A percentile compares a stretch with the other conserved stretches of the same genome.
Evolutionary conservation across 2,888 invertebrate genomes (phyloP).

Genomic region (Pseudococcus jackbeardsleyi): DNA sequence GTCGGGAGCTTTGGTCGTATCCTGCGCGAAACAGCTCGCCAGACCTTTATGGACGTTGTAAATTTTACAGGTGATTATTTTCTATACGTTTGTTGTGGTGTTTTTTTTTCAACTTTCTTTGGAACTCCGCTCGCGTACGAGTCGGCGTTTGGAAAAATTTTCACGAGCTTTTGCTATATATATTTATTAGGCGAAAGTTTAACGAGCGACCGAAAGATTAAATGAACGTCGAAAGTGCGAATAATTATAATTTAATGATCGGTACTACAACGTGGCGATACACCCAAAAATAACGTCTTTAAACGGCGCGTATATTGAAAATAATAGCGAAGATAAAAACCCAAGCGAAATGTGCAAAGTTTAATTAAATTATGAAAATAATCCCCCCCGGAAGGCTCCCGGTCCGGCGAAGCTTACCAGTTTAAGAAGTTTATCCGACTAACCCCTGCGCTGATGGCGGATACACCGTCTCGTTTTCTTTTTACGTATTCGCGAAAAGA

Average conservation of each 20-base stretch:
- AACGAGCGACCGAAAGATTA: slow-evolving; percentile 34
- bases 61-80: slow-evolving; percentile 32
- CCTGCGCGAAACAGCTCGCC: neutral
- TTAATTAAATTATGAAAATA: slow-evolving; percentile 57
- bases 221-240: slow-evolving; percentile 46
- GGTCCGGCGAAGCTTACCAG: neutral
- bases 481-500: neutral
- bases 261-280: neutral
- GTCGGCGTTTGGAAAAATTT: neutral
- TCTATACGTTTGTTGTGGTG: neutral
- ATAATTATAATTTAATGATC: slow-evolving; percentile 56
- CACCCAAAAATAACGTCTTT: slow-evolving; percentile 8
- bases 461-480: neutral
- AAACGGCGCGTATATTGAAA: slow-evolving; percentile 35
- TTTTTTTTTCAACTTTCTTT: neutral
- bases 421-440: neutral
- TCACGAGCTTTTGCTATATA: slow-evolving; percentile 25
- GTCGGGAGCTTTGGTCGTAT: neutral
- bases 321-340: slow-evolving; percentile 50
- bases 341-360: slow-evolving; percentile 32
- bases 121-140: neutral
- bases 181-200: slow-evolving; percentile 31
- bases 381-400: neutral
- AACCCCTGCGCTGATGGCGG: neutral
- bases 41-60: slow-evolving; percentile 12